Evolutionary conservation across 2,113 vertebrate genomes (phyloP).

Genomic region (Nerophis lumbriciformis): DNA sequence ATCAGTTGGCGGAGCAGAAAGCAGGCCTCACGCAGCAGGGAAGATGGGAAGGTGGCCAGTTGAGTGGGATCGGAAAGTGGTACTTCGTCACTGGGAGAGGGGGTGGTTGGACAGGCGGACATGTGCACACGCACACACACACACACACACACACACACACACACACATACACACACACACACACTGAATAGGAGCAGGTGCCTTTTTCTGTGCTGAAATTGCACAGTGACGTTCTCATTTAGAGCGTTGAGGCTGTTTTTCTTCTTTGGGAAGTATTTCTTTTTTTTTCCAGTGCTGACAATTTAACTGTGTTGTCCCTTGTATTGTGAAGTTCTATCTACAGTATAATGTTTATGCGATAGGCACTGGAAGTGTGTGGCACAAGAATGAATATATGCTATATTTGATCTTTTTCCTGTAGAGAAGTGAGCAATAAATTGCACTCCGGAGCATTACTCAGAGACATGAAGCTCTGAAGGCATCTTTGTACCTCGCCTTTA

Average conservation of each 20-base stretch:
- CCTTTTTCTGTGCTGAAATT: slow-evolving; percentile 43
- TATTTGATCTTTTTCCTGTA: slow-evolving; percentile 25
- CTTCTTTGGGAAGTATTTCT: slow-evolving; percentile 19
- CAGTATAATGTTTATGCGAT: background rate
- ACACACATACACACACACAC: slow-evolving; percentile 8
- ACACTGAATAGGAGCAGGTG: slow-evolving; percentile 44
- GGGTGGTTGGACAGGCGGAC: slow-evolving; percentile 37
- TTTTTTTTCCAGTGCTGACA: background rate
- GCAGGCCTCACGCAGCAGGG: slow-evolving; percentile 32
- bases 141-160: too few relatives aligned
- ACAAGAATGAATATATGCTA: background rate
- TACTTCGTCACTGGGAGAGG: slow-evolving; percentile 41
- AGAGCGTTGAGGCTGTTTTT: slow-evolving; percentile 34
- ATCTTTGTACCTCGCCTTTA: slow-evolving; percentile 36
- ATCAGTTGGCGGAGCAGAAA: slow-evolving; percentile 38
- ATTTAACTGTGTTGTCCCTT: background rate
- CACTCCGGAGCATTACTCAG: slow-evolving; percentile 40
- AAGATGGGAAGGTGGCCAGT: slow-evolving; percentile 42
- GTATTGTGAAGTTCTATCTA: background rate
- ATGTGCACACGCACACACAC: background rate
- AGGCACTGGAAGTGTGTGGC: background rate
- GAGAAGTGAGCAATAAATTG: slow-evolving; percentile 49
- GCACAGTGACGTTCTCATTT: slow-evolving; percentile 22
- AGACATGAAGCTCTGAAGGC: slow-evolving; percentile 24
- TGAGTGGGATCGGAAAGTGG: slow-evolving; percentile 42